Conservation (phyloP, 2,113 vertebrate species). For the Heterotilapia buettikoferi region DNA sequence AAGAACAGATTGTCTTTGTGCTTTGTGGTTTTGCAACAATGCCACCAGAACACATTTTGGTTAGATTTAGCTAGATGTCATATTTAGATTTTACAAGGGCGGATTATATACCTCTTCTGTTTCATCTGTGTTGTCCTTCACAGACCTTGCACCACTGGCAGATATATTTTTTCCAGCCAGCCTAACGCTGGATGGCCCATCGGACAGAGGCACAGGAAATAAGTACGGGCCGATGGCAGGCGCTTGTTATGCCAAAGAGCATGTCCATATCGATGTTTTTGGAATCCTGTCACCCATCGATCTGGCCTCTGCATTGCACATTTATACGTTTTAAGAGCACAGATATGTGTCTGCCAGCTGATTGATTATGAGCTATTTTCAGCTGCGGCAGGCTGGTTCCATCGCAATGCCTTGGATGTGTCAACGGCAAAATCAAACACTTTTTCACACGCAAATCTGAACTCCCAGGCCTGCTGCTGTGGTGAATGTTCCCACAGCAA, state of each 20-base stretch:
- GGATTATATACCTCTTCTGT: background rate
- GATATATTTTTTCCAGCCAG: slow-evolving; percentile 54
- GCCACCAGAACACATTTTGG: background rate
- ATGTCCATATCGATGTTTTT: slow-evolving; percentile 62
- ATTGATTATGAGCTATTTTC: slow-evolving; percentile 68
- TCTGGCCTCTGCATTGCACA: slow-evolving; percentile 50
- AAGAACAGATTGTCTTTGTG: background rate
- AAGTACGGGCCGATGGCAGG: slow-evolving; percentile 38
- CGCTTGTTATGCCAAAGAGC: slow-evolving; percentile 65
- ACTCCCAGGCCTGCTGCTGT: slow-evolving; percentile 2
- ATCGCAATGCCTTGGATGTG: slow-evolving; percentile 43
- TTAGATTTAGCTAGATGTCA: background rate
- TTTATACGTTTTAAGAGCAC: slow-evolving; percentile 64
- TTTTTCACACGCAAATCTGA: slow-evolving; percentile 46
- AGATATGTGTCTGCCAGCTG: slow-evolving; percentile 66
- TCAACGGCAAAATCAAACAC: slow-evolving; percentile 58
- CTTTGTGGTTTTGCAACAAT: background rate
- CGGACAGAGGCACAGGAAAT: slow-evolving; percentile 59
- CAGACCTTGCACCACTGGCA: slow-evolving; percentile 42
- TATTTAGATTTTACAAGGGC: background rate
- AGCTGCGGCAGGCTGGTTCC: slow-evolving; percentile 39
- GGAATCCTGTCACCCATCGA: slow-evolving; percentile 48
- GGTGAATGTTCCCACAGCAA: background rate
- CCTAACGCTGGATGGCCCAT: slow-evolving; percentile 13
- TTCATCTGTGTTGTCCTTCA: slow-evolving; percentile 43